phyloP scores from a whole-genome alignment of 2,113 vertebrate genomes.

The Balaenoptera acutorostrata region DNA sequence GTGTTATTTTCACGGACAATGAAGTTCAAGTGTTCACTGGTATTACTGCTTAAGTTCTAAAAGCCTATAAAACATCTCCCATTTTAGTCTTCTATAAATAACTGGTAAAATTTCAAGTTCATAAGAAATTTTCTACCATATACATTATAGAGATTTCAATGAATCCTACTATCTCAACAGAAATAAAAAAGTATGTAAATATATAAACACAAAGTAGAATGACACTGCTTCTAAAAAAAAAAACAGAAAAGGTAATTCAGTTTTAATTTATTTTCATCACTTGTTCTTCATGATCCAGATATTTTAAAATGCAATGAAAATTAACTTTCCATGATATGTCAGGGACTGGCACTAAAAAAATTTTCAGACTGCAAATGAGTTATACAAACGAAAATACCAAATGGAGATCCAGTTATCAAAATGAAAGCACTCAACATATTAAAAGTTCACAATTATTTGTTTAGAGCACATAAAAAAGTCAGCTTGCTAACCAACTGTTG shows the following conservation, averaged over 20 bases:
- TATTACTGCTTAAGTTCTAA: neutral
- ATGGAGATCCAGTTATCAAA: constrained; percentile 76
- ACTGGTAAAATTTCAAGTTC: constrained; percentile 42
- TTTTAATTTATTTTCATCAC: constrained; percentile 82
- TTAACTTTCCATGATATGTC: constrained; percentile 72
- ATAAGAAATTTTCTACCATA: constrained; percentile 33
- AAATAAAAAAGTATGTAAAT: constrained; percentile 60
- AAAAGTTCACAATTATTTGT: constrained; percentile 77
- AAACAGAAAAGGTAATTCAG: constrained; percentile 76
- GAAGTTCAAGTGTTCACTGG: constrained; percentile 3
- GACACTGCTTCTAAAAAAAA: constrained; percentile 65
- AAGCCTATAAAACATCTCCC: constrained; percentile 39
- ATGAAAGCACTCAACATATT: constrained; percentile 77
- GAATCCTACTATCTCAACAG: constrained; percentile 34
- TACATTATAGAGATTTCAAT: neutral
- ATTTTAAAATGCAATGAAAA: constrained; percentile 77
- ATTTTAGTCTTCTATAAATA: constrained; percentile 63
- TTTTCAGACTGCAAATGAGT: constrained; percentile 74
- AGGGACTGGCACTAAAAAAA: constrained; percentile 61
- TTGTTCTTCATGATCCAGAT: constrained; percentile 79
- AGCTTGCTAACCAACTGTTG: constrained; percentile 72
- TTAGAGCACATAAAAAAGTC: constrained; percentile 77
- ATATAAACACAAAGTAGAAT: constrained; percentile 31
- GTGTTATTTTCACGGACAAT: neutral
- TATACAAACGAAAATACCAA: constrained; percentile 78